These are phyloP conservation scores for Zonotrichia albicollis DNA, from an alignment of 2,797 vertebrate genomes.

Conservation along the genomic window DNA sequence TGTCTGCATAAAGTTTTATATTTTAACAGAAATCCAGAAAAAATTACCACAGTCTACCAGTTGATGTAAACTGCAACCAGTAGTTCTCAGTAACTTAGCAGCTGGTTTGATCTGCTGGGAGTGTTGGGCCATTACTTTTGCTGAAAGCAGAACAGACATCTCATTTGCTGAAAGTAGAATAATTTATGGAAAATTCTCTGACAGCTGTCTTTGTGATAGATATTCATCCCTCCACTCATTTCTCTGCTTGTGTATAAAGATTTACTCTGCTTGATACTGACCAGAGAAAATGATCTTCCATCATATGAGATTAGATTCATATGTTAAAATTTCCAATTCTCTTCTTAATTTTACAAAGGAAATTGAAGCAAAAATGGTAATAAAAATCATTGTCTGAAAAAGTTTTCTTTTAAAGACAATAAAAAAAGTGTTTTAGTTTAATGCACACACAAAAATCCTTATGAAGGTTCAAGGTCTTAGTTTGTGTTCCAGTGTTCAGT, in stretches of 20 bases:
- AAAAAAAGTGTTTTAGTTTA: neutral
- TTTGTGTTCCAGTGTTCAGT: neutral
- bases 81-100: neutral
- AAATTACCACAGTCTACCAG: neutral
- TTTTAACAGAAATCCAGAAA: constrained; percentile 51
- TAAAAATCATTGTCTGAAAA: neutral
- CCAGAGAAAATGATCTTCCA: neutral
- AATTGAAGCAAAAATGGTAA: neutral
- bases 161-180: neutral
- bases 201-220: neutral
- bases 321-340: neutral
- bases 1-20: constrained; percentile 53
- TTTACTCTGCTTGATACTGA: neutral
- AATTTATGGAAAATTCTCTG: neutral
- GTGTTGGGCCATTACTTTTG: neutral
- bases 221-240: neutral
- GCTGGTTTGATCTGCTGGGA: neutral
- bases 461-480: neutral
- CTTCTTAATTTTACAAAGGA: neutral
- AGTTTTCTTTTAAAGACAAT: neutral
- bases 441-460: neutral
- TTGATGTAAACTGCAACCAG: neutral
- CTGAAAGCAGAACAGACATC: neutral
- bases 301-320: neutral
- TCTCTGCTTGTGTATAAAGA: neutral